These are phyloP conservation scores for Nudaria mundana DNA, from an alignment of 2,888 invertebrate species.

Conservation along the genomic window DNA sequence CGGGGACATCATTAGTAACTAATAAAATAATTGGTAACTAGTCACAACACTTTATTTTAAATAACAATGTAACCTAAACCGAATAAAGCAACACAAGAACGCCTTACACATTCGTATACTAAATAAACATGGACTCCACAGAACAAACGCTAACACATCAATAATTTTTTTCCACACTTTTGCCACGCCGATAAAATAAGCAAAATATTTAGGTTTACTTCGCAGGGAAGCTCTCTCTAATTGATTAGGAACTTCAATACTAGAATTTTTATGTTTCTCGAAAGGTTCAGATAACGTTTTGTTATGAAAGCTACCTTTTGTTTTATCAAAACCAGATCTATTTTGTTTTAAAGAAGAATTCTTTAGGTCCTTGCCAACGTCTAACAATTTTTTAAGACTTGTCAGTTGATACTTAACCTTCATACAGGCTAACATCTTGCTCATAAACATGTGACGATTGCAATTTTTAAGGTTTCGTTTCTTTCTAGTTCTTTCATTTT, in stretches of 20 bases:
- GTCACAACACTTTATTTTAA: conserved; percentile 16
- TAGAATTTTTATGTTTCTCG: too few relatives aligned
- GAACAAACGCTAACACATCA: conserved; percentile 38
- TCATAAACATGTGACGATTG: background rate
- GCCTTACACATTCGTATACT: conserved; percentile 33
- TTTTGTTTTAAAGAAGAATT: background rate
- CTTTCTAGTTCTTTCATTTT: too few relatives aligned
- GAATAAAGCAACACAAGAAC: conserved; percentile 36
- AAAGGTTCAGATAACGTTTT: too few relatives aligned
- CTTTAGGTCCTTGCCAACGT: background rate
- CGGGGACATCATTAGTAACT: too few relatives aligned
- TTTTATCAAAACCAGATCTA: background rate
- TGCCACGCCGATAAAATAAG: conserved; percentile 32
- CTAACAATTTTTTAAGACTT: background rate
- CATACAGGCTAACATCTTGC: background rate
- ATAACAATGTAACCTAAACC: conserved; percentile 13
- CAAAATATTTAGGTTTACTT: conserved; percentile 19
- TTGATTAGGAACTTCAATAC: too few relatives aligned
- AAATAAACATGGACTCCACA: conserved; percentile 44
- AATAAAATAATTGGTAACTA: background rate
- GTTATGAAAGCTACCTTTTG: background rate
- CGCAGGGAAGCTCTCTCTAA: conserved; percentile 7
- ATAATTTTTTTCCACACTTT: conserved; percentile 31
- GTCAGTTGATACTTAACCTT: too few relatives aligned
- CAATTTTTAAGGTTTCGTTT: background rate